Evolutionary conservation across 2,797 vertebrate species (phyloP), one percentile per base, ranked within the genome.

Genomic region (Thaleichthys pacificus): DNA sequence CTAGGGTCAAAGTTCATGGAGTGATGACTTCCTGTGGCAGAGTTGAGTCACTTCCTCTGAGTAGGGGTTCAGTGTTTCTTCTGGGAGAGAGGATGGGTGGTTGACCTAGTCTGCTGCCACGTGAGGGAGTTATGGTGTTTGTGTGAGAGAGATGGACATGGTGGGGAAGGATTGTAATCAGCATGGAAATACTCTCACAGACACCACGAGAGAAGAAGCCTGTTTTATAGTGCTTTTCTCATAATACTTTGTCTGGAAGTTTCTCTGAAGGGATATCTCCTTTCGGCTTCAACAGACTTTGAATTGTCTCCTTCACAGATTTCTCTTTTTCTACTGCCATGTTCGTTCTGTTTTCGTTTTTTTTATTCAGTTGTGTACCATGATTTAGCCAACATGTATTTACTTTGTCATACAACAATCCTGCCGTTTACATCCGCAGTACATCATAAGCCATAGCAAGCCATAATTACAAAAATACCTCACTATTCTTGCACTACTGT

Each of bases 391-490:
- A 66, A 65, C 68, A 47, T 47, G n/a, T 56, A 49, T 21, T 42
- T 65, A 71, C 70, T 32, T 58, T 14, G 49, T 61, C n/a, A 47
- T 11, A 70, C 12, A 51, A 19, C 22, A 12, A 15, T 11, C 38
- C 38, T 62, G 21, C 12, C 9, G 24, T 66, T 42, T 32, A 66
- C 22, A 54, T n/a, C 28, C 62, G 38, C 60, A 66, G 71, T 63
- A 68, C 11, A 73, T 15, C 21, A 71, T 57, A 73, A 38, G 82
- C 75, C 58, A 84, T 21, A 30, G 42, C 2, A 77, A 80, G 77
- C 87, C 83, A 85, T 66, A 86, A 85, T n/a, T 9, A 77, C 61
- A 24, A 66, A 76, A 80, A 81, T 90, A 91, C 88, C 89, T 91
- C 87, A 83, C 42, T 66, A 47, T 19, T 15, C 9, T 7, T 26